phyloP scores from a whole-genome alignment of 2,888 invertebrate species.

The Anthophora plumipes region DNA sequence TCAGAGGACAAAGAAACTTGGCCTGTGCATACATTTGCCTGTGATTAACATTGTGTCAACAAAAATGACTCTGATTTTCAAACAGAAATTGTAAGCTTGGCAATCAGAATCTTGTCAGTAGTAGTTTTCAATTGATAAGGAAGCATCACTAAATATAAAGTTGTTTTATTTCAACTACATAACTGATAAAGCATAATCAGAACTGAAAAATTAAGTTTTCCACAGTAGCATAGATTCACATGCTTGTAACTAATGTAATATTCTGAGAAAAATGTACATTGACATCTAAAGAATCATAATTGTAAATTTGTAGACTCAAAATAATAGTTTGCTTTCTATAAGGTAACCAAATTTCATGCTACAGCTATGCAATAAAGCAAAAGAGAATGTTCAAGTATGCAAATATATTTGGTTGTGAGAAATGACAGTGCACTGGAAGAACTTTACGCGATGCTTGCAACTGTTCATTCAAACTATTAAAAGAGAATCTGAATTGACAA shows the following conservation, averaged over 20 bases:
- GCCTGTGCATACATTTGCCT: background rate
- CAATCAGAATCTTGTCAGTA: background rate
- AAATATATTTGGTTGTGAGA: background rate
- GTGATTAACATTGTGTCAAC: background rate
- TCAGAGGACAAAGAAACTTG: slow-evolving; percentile 17
- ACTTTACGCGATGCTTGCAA: background rate
- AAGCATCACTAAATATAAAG: background rate
- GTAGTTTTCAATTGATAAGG: background rate
- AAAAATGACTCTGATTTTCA: background rate
- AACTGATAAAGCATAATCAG: background rate
- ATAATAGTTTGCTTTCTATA: background rate
- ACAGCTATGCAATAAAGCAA: background rate
- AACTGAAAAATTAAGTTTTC: background rate
- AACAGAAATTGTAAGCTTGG: background rate
- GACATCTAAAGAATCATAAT: background rate
- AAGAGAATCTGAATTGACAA: slow-evolving; percentile 10
- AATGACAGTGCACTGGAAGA: background rate
- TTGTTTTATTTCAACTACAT: background rate
- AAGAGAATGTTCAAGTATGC: background rate
- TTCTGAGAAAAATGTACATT: background rate
- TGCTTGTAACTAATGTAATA: background rate
- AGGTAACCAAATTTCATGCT: background rate
- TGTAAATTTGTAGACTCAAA: no score
- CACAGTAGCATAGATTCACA: background rate
- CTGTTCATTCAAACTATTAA: background rate